phyloP scores from a whole-genome alignment of 2,797 vertebrate genomes.

The Poecilia gillii region DNA sequence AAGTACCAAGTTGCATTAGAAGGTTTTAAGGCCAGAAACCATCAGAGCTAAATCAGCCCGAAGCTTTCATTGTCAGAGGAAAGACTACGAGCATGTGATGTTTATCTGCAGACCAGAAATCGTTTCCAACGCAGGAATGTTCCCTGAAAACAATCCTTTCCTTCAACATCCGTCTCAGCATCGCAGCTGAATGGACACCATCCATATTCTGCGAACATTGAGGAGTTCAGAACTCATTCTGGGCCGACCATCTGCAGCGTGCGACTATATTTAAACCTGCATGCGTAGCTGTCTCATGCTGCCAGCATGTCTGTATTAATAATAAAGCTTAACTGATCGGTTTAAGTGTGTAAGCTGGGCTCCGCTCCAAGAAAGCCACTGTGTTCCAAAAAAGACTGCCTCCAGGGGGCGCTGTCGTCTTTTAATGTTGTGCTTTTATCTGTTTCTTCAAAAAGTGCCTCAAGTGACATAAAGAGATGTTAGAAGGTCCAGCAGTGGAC shows the following conservation, averaged over 20 bases:
- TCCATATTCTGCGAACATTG: conserved; percentile 15
- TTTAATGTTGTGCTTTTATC: conserved; percentile 53
- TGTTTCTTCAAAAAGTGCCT: conserved; percentile 80
- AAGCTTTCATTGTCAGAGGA: conserved; percentile 34
- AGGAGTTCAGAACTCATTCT: conserved; percentile 7
- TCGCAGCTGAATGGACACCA: conserved; percentile 10
- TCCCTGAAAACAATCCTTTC: conserved; percentile 19
- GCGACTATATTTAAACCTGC: conserved; percentile 68
- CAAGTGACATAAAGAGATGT: conserved; percentile 59
- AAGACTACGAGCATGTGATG: conserved; percentile 61
- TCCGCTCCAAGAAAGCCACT: conserved; percentile 42
- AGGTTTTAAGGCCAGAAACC: conserved; percentile 28
- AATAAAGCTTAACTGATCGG: conserved; percentile 54
- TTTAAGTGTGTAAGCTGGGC: conserved; percentile 60
- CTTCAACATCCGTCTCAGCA: conserved; percentile 12
- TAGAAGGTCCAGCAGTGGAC: conserved; percentile 61
- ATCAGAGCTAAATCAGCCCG: conserved; percentile 61
- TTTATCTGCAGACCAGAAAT: conserved; percentile 56
- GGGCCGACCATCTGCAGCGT: conserved; percentile 52
- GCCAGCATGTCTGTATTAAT: conserved; percentile 66
- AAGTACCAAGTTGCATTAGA: conserved; percentile 8
- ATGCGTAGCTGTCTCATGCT: conserved; percentile 72
- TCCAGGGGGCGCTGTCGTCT: conserved; percentile 57
- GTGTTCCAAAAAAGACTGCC: conserved; percentile 53
- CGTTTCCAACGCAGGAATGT: conserved; percentile 43